Conservation (phyloP, 2,797 vertebrate genomes). For the Babyrousa celebensis region DNA sequence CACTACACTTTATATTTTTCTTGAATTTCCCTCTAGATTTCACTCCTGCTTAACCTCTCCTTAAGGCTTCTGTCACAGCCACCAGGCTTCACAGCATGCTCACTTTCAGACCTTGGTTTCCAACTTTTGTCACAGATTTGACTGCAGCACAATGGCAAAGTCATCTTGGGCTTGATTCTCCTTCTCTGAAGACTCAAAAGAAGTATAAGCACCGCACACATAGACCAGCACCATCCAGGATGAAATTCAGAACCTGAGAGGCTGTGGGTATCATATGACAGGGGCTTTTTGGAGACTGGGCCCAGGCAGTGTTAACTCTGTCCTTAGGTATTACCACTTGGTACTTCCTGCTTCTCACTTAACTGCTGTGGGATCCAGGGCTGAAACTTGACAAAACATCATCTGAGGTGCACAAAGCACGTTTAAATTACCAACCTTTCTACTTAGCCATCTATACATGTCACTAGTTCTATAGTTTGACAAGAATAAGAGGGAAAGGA, state of each 20-base stretch:
- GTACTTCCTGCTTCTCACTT: not conserved
- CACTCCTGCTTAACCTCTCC: not conserved
- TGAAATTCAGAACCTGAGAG: not conserved
- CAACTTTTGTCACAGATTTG: not conserved
- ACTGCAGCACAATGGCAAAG: not conserved
- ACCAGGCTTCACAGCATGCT: not conserved
- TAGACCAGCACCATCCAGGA: not conserved
- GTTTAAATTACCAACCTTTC: constrained; percentile 17
- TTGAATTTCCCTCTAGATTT: not conserved
- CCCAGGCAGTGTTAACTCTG: not conserved
- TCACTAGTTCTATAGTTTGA: not conserved
- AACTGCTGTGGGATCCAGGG: not conserved
- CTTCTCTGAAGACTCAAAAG: not conserved
- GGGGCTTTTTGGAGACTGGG: not conserved
- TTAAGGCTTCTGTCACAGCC: not conserved
- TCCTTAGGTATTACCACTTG: not conserved
- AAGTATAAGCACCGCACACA: not conserved
- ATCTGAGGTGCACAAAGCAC: not conserved
- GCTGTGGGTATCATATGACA: not conserved
- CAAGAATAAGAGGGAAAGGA: not conserved
- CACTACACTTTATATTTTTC: not conserved
- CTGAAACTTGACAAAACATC: not conserved
- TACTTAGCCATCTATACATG: not conserved
- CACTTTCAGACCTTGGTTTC: not conserved
- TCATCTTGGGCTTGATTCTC: not conserved